These are phyloP conservation scores for Triplophysa tibetana DNA, from an alignment of 2,113 vertebrate genomes.

Conservation along the genomic window DNA sequence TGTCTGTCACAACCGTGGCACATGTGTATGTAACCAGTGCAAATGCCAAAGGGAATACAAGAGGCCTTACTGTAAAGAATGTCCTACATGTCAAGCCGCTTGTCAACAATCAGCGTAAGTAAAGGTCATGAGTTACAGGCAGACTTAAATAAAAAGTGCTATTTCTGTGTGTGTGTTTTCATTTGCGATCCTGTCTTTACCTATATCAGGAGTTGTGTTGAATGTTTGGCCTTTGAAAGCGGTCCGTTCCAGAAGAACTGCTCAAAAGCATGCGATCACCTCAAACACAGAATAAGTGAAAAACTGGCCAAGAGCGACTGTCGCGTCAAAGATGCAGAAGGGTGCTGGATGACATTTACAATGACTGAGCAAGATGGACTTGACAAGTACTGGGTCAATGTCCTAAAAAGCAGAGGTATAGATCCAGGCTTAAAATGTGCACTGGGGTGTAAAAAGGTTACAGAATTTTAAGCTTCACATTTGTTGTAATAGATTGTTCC, in stretches of 20 bases:
- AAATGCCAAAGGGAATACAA: conserved; percentile 75
- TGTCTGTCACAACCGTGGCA: conserved; percentile 80
- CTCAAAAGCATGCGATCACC: conserved; percentile 54
- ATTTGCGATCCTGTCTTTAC: not conserved
- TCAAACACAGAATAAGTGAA: accelerated
- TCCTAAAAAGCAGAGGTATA: conserved; percentile 72
- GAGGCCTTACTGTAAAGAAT: conserved; percentile 71
- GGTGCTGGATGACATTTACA: conserved; percentile 84
- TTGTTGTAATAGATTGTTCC: conserved; percentile 78
- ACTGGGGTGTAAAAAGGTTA: not conserved
- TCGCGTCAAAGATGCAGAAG: conserved; percentile 76
- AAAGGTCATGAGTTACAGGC: not conserved
- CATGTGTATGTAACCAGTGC: conserved; percentile 84
- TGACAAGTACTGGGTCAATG: conserved; percentile 62
- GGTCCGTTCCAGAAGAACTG: conserved; percentile 79
- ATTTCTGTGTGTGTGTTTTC: too few relatives aligned
- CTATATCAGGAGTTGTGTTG: conserved; percentile 79
- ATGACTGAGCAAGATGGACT: conserved; percentile 73
- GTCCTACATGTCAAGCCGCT: conserved; percentile 71
- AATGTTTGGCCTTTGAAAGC: conserved; percentile 73
- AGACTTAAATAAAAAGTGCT: too few relatives aligned
- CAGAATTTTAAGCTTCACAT: not conserved
- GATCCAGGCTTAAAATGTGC: not conserved
- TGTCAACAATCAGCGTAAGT: conserved; percentile 79
- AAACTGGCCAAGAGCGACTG: conserved; percentile 59